Percentiles rank a stretch among this genome's conserved stretches.
phyloP scores from a whole-genome alignment of 2,797 vertebrate genomes.

The Crocodylus rhombifer region DNA sequence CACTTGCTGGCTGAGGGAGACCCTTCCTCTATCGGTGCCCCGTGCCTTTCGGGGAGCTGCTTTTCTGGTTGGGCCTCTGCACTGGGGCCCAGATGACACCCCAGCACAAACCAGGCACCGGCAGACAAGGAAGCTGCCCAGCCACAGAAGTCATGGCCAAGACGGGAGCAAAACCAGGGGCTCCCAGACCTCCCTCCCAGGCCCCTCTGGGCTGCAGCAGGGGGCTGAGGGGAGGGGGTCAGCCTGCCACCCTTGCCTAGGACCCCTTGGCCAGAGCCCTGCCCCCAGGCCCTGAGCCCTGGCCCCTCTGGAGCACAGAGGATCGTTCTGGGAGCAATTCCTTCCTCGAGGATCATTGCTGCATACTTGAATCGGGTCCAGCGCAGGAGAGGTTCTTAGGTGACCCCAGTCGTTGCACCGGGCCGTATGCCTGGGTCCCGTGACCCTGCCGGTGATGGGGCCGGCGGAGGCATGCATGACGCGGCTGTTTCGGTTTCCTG shows the following conservation, averaged over 20 bases:
- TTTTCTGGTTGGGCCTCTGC: too few relatives aligned
- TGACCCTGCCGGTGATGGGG: not conserved
- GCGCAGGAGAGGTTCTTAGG: not conserved
- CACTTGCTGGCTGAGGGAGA: too few relatives aligned
- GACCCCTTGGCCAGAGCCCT: conserved; percentile 29
- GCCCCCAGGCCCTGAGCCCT: not conserved
- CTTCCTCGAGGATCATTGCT: not conserved
- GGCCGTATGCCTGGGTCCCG: not conserved
- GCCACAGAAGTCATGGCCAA: too few relatives aligned
- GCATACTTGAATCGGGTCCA: not conserved
- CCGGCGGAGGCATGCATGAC: not conserved
- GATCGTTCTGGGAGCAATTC: not conserved
- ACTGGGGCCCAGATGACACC: too few relatives aligned
- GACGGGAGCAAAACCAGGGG: too few relatives aligned
- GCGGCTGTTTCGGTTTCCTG: not conserved
- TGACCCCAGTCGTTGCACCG: not conserved
- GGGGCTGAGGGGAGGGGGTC: too few relatives aligned
- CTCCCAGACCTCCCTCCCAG: too few relatives aligned
- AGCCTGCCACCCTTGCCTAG: not conserved
- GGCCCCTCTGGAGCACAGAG: not conserved
- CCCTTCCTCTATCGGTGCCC: too few relatives aligned
- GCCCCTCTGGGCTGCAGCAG: too few relatives aligned
- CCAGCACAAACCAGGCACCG: too few relatives aligned
- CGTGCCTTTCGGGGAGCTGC: too few relatives aligned
- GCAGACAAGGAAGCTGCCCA: too few relatives aligned